Base-by-base conservation (phyloP, 2,888 invertebrate genomes). In the Callosobruchus maculatus region DNA sequence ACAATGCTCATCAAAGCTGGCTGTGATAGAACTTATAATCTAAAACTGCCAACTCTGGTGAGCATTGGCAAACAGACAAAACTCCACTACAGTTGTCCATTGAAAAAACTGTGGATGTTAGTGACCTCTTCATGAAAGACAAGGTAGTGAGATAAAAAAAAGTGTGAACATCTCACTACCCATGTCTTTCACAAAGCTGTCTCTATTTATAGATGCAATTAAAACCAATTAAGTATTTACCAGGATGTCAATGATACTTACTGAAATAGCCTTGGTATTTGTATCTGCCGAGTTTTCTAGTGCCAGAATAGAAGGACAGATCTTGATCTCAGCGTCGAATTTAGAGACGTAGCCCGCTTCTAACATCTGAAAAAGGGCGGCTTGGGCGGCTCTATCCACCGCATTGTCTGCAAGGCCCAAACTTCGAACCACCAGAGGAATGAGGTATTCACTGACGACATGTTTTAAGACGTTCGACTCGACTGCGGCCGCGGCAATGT, bases 1-100 rank as follows among this genome's bases (percentile, higher is more conserved):
- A 90, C 91, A 90, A 87, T 94, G 94, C 94, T 95, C 95, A 95
- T 95, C 95, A 95, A 95, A 95, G 95, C 95, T 95, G 95, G 95
- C 95, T 95, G 95, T 95, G 95, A 95, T 95, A 95, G 94, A 84
- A 84, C 86, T 88, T 81, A 87, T 80, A 86, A 91, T 89, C 93
- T 95, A 94, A 92, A 89, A 95, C 94, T 93, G 91, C 94, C 86
- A 86, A 83, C 86, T 86, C 83, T 87, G 85, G 85, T 82, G 84
- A 85, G 86, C 81, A 85, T 78, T 79, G 86, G 84, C 84, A 84
- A 82, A 82, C 80, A 76, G 70, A 71, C 69, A 67, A 31, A 49
- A 18, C 71, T 22, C 22, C 66, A 66, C n/a, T 20, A 22, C 20
- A 31, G n/a, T 70, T 72, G 70, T 68, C 22, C 67, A 68, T 26